Base-by-base conservation (phyloP, 2,888 invertebrate genomes). In the Blera fallax region DNA sequence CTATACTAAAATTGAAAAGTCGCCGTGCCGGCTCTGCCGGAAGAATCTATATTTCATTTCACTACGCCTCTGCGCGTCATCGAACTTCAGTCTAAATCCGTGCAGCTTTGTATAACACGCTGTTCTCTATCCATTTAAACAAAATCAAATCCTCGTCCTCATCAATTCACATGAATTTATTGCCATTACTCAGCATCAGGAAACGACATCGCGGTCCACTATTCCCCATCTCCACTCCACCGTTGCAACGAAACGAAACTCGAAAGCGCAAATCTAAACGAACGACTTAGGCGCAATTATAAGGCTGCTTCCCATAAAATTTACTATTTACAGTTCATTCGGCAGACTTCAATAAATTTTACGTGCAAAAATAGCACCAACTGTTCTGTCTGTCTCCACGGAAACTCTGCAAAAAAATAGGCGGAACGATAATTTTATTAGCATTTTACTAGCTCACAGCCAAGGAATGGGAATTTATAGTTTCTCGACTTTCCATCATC, bases 81-180 rank as follows among this genome's bases (percentile, higher is more conserved):
- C 8, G 34, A 34, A 34, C 11, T 8, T 1, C 11, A 37, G 10
- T 37, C 37, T 37, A 37, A 37, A 37, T 37, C 37, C 11, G 37
- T 37, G 2, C 34, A 40, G n/a, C 2, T 24, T 24, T 24, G 24
- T 24, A 24, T 24, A 24, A 24, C 24, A 24, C 24, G 24, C 24
- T 24, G 4, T 40, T 10, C 0, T 37, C 43, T n/a, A 10, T 32
- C 29, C 7, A 45, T 48, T 48, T 29, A 16, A 43, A 11, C 14
- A 11, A 45, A 18, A 14, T 27, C 27, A n/a, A 64, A 32, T 65
- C 34, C 43, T 69, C 52, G 29, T 43, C 32, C 24, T 16, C 43
- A 69, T 77, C 58, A 69, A 60, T 69, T 69, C 52, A 27, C 76
- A 50, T 56, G 5, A 60, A 60, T 77, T 77, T 67, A 67, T 40